These are phyloP conservation scores for Enteromius paludinosus DNA, from an alignment of 2,797 vertebrate species.

Conservation along the genomic window DNA sequence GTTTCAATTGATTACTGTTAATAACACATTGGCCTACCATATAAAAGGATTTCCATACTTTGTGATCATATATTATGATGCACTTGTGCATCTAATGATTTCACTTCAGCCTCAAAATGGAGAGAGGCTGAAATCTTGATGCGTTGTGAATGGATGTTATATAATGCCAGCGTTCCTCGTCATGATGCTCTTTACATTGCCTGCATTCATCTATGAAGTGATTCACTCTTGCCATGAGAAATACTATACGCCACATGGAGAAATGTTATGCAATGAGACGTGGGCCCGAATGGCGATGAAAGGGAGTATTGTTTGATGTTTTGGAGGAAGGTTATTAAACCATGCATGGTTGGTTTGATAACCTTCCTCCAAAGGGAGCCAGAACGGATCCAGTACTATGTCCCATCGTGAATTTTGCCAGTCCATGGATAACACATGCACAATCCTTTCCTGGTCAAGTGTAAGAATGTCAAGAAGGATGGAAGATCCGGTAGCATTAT, in stretches of 20 bases:
- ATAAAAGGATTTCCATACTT: neutral
- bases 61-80: neutral
- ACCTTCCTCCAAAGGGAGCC: neutral
- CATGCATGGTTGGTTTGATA: slow-evolving; percentile 11
- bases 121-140: neutral
- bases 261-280: slow-evolving; percentile 34
- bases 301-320: slow-evolving; percentile 34
- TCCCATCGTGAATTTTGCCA: slow-evolving; percentile 2
- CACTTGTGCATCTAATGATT: neutral
- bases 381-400: neutral
- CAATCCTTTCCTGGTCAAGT: neutral
- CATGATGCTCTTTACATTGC: slow-evolving; percentile 30
- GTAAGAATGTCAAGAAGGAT: neutral
- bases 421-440: neutral
- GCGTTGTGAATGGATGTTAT: slow-evolving; percentile 23
- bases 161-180: neutral
- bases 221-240: slow-evolving; percentile 31
- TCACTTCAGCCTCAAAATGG: neutral
- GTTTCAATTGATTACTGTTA: neutral
- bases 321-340: slow-evolving; percentile 32
- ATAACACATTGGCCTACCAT: neutral
- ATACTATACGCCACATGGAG: slow-evolving; percentile 18
- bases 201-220: slow-evolving; percentile 40
- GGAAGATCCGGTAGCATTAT: neutral
- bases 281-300: slow-evolving; percentile 24